Conservation (phyloP, 2,797 vertebrate species). For the Chiroxiphia lanceolata region DNA sequence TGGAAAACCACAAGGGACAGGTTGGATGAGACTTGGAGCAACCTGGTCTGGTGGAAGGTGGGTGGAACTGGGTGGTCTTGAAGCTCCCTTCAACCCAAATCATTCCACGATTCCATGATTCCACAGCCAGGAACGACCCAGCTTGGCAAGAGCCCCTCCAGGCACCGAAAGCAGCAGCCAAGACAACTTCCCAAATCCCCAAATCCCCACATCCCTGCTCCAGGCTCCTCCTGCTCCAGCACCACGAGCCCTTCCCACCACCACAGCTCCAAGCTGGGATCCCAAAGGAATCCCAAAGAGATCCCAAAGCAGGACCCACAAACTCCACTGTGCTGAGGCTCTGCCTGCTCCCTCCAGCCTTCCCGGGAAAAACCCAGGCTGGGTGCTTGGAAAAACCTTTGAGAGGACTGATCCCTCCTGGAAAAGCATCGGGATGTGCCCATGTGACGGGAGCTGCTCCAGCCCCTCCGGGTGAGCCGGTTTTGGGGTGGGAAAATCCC, state of each 20-base stretch:
- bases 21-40: background rate
- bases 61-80: accelerated
- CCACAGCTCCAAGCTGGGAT: accelerated
- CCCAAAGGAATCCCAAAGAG: background rate
- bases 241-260: background rate
- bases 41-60: background rate
- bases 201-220: background rate
- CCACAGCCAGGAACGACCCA: background rate
- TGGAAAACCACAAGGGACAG: too few species aligned
- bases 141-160: background rate
- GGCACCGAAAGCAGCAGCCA: background rate
- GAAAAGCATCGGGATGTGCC: background rate
- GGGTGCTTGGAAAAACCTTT: background rate
- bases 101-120: background rate
- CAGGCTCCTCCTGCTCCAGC: background rate
- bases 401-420: background rate
- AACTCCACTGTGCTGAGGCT: background rate
- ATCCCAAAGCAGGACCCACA: background rate
- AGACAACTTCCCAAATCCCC: background rate
- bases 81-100: background rate
- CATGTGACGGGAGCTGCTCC: background rate
- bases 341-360: background rate
- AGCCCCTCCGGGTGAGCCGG: background rate
- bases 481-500: background rate
- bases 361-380: background rate